Base-by-base conservation (phyloP, 2,888 invertebrate species). In the Yponomeuta cagnagella region DNA sequence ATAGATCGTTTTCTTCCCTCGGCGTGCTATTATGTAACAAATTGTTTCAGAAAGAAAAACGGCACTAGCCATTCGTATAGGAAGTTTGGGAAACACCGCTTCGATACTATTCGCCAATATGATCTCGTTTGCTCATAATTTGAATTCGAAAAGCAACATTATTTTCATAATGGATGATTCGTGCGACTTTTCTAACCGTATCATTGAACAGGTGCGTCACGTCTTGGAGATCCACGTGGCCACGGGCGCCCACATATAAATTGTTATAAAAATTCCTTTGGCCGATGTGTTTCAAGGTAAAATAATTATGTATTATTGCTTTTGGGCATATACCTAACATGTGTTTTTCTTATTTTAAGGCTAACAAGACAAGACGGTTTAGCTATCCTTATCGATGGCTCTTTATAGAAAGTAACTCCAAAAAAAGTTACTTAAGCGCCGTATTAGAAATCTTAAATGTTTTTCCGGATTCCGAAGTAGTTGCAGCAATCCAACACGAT, bases 381-480 rank as follows among this genome's bases (percentile, higher is more conserved):
- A 33, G 30, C 65, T 23, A 8, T 12, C 65, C 65, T 31, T 58
- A 23, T 10, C 30, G 31, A 33, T 65, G 65, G 65, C 30, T 65
- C 8, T 31, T 65, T 31, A 4, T 65, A 9, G 65, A 33, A 65
- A 65, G 65, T 30, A 12, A 8, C 65, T 65, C 33, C 52, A 58
- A 43, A 43, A 23, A 63, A 63, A 63, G 65, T 31, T 12, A 31
- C n/a, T 15, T 65, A 9, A 65, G 12, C 30, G 31, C 30, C 30
- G 65, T 1, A 6, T 33, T 65, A 31, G 10, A 10, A 33, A 65
- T 12, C 10, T 23, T 31, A 30, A 10, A 65, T 8, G 30, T 65
- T 31, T 65, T 30, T 31, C 65, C 31, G 12, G 65, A 65, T 30
- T 65, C 65, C 12, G 65, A 31, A 65, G 65, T 65, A 23, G 65